These are phyloP conservation scores for Drosophila sproati DNA, from an alignment of 1,140 invertebrate species.

Conservation along the genomic window DNA sequence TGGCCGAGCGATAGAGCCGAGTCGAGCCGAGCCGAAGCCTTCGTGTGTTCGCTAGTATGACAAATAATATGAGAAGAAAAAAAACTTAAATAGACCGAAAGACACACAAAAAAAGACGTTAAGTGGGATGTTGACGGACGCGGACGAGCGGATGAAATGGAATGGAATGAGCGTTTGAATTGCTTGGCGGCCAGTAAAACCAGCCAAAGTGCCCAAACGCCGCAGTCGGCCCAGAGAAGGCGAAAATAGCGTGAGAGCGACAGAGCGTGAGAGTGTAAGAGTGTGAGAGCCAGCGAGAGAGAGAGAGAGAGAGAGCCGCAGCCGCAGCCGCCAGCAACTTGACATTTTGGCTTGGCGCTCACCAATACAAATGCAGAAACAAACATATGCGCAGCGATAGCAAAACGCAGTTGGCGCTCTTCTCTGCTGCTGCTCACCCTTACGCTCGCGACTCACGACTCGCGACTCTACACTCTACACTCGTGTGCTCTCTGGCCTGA, in stretches of 20 bases:
- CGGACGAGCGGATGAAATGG: slow-evolving; percentile 82
- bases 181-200: slow-evolving; percentile 64
- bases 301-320: slow-evolving; percentile 17
- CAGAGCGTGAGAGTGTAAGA: slow-evolving; percentile 5
- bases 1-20: slow-evolving; percentile 31
- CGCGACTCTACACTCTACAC: slow-evolving; percentile 29
- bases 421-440: slow-evolving; percentile 26
- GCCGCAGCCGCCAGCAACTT: slow-evolving; percentile 39
- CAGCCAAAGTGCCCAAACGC: slow-evolving; percentile 50
- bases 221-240: slow-evolving; percentile 47
- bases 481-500: slow-evolving; percentile 32
- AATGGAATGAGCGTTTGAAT: slow-evolving; percentile 77
- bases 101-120: slow-evolving; percentile 50
- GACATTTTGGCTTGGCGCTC: slow-evolving; percentile 60
- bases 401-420: slow-evolving; percentile 64
- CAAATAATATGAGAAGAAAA: slow-evolving; percentile 8
- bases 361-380: slow-evolving; percentile 7
- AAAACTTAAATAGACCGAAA: slow-evolving; percentile 17
- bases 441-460: slow-evolving; percentile 24
- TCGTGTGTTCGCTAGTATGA: slow-evolving; percentile 24
- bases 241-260: slow-evolving; percentile 12
- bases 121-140: slow-evolving; percentile 81
- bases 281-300: slow-evolving; percentile 7
- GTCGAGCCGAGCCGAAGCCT: slow-evolving; percentile 45
- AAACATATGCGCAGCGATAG: slow-evolving; percentile 24